Conservation (phyloP, 2,797 vertebrate genomes). For the Mallotus villosus region DNA sequence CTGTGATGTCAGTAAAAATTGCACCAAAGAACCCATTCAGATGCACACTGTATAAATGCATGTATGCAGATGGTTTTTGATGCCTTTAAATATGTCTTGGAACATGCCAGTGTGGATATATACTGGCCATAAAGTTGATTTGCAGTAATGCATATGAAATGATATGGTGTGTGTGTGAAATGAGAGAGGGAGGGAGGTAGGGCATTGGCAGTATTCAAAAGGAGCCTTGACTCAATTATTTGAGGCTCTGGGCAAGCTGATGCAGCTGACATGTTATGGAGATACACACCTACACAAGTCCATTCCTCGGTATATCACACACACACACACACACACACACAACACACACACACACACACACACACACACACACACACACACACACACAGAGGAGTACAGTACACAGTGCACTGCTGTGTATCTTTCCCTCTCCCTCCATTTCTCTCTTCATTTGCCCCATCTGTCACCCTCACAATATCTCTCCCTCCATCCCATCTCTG, state of each 20-base stretch:
- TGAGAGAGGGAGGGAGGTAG: background rate
- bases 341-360: background rate
- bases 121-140: background rate
- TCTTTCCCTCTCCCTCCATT: constrained; percentile 21
- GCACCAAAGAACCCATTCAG: background rate
- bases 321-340: constrained; percentile 14
- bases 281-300: too few relatives aligned
- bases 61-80: background rate
- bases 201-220: background rate
- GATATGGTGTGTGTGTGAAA: constrained; percentile 1
- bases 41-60: background rate
- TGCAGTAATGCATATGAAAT: background rate
- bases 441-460: too few relatives aligned
- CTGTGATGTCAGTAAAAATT: background rate
- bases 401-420: background rate
- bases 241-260: too few relatives aligned
- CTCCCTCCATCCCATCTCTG: too few relatives aligned
- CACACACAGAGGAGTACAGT: too few relatives aligned
- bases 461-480: background rate
- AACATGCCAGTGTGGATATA: background rate
- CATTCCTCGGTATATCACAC: too few relatives aligned
- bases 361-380: constrained; percentile 19
- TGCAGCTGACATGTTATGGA: too few relatives aligned
- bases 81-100: background rate
- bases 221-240: too few relatives aligned